Conservation (phyloP, 2,113 vertebrate species). For the Noturus placidus region DNA sequence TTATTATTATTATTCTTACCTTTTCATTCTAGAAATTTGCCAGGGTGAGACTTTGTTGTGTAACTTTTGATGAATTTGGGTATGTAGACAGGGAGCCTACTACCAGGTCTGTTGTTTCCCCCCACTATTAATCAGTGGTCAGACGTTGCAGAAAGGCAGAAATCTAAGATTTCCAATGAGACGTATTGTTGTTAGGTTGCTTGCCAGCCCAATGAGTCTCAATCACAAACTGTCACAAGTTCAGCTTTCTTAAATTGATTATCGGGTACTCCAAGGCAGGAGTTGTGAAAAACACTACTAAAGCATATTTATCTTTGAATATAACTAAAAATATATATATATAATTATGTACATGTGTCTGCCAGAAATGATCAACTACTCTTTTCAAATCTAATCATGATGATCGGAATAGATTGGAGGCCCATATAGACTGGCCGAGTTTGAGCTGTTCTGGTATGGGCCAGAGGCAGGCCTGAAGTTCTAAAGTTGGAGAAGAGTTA, state of each 20-base stretch:
- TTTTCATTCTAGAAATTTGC: neutral
- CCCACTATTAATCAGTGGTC: conserved; percentile 6
- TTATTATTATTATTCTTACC: too few species aligned
- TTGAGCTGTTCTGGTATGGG: neutral
- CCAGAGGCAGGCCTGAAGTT: conserved; percentile 22
- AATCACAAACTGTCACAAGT: neutral
- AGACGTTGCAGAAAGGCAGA: neutral
- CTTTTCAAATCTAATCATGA: conserved; percentile 26
- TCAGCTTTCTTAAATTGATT: neutral
- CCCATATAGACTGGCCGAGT: neutral
- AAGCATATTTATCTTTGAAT: conserved; percentile 9
- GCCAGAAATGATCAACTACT: neutral
- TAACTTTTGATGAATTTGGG: neutral
- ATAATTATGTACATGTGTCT: neutral
- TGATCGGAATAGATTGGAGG: neutral
- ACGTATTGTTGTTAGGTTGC: neutral
- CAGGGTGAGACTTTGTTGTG: neutral
- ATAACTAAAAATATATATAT: neutral
- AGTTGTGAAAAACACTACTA: neutral
- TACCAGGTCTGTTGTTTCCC: neutral
- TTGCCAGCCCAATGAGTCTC: neutral
- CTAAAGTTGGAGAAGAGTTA: conserved; percentile 43
- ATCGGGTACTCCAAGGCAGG: neutral
- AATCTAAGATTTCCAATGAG: neutral
- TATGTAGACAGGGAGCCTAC: neutral